Conservation (phyloP, 2,888 invertebrate genomes). For the Antheraea yamamai region DNA sequence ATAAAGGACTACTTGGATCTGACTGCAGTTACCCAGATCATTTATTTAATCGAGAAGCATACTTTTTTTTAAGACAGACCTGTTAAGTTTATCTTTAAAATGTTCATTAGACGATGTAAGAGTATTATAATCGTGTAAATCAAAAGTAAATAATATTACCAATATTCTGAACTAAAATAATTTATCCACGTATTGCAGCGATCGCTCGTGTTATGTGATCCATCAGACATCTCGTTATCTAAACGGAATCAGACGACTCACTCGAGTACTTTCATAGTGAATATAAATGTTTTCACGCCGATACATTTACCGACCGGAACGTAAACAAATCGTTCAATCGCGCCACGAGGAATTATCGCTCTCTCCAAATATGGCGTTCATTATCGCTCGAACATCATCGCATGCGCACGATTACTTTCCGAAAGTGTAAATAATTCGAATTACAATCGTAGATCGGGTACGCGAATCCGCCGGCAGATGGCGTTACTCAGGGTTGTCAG, state of each 20-base stretch:
- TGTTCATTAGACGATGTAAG: too few species aligned
- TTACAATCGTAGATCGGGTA: slow-evolving; percentile 61
- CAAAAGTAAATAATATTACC: background rate
- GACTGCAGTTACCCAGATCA: too few species aligned
- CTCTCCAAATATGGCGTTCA: slow-evolving; percentile 49
- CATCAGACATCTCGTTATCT: background rate
- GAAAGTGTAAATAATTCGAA: slow-evolving; percentile 70
- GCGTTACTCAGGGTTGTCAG: slow-evolving; percentile 33
- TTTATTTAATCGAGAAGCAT: too few species aligned
- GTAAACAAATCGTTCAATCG: slow-evolving; percentile 30
- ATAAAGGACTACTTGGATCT: too few species aligned
- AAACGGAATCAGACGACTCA: slow-evolving; percentile 2
- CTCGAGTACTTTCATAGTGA: slow-evolving; percentile 11
- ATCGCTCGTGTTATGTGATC: background rate
- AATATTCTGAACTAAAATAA: background rate
- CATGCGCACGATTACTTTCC: slow-evolving; percentile 56
- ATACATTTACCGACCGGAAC: slow-evolving; percentile 19
- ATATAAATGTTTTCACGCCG: slow-evolving; percentile 14
- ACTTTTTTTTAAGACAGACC: too few species aligned
- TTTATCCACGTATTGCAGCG: background rate
- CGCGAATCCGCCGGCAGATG: slow-evolving; percentile 47
- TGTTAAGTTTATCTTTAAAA: too few species aligned
- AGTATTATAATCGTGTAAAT: too few species aligned
- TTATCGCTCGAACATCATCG: slow-evolving; percentile 52
- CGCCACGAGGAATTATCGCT: slow-evolving; percentile 27